Conservation (phyloP, 2,888 invertebrate genomes). For the Aethes cnicana region DNA sequence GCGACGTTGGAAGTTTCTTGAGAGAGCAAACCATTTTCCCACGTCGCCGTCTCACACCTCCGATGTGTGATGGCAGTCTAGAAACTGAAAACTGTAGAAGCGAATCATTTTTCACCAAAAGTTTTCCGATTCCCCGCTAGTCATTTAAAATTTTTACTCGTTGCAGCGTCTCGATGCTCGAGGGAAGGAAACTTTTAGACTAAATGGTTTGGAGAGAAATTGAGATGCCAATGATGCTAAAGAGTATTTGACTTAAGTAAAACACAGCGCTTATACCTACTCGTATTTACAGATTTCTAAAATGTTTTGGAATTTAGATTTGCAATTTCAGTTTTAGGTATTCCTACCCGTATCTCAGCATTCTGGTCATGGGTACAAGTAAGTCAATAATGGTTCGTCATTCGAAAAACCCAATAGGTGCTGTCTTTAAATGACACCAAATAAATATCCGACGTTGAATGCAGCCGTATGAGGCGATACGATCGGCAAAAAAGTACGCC, state of each 20-base stretch:
- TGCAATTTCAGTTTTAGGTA: background rate
- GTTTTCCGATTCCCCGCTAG: slow-evolving; percentile 54
- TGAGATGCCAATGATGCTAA: slow-evolving; percentile 52
- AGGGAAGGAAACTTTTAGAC: slow-evolving; percentile 64
- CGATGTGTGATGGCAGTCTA: slow-evolving; percentile 40
- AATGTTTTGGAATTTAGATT: slow-evolving; percentile 7
- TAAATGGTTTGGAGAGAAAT: slow-evolving; percentile 65
- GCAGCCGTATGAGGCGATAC: slow-evolving; percentile 41
- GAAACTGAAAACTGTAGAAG: slow-evolving; percentile 57
- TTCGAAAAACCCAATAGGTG: background rate
- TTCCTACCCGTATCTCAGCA: background rate
- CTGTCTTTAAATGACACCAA: slow-evolving; percentile 12
- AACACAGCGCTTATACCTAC: slow-evolving; percentile 35
- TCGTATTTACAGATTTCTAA: slow-evolving; percentile 27
- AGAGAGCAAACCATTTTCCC: slow-evolving; percentile 61
- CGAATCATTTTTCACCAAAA: slow-evolving; percentile 61
- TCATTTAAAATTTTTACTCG: slow-evolving; percentile 53
- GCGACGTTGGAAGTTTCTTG: slow-evolving; percentile 54
- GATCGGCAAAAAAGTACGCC: slow-evolving; percentile 55
- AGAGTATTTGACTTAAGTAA: slow-evolving; percentile 40
- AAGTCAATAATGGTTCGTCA: slow-evolving; percentile 2
- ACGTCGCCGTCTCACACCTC: slow-evolving; percentile 52
- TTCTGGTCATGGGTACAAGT: background rate
- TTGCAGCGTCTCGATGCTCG: slow-evolving; percentile 44
- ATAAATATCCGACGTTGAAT: slow-evolving; percentile 27